Evolutionary conservation across 2,797 vertebrate genomes (phyloP), one percentile per base, ranked within the genome.

Genomic region (Danio kyathit): DNA sequence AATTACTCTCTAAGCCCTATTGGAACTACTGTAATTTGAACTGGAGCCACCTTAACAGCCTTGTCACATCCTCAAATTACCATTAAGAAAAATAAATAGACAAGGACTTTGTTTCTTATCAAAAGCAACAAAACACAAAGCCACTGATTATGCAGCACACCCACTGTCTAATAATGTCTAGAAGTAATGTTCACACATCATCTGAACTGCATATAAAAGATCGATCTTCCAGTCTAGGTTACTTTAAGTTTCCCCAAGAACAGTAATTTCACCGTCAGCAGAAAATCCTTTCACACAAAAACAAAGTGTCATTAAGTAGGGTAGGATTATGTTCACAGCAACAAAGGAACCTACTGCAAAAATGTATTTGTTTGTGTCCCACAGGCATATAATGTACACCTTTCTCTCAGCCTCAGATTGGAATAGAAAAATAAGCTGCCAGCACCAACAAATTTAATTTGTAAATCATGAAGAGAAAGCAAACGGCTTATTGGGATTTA

Each of bases 351-450:
- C 65, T n/a, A 13, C 49, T 9, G 13, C 14, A 57, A 59, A 74
- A 59, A 14, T 29, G 29, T 3, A 57, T 75, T 19, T 49, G 52
- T 69, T 77, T 67, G 10, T 41, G 43, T 60, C 64, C 19, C 14
- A 57, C 19, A 77, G 63, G 19, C 63, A 48, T 10, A 67, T 77
- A 51, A 67, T 46, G 64, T 78, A 59, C 5, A 57, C 52, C 21
- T 77, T 56, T 57, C 9, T 48, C 10, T 60, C 71, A 7, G 21
- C 2, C 64, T 48, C 52, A 69, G 19, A 38, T 14, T 46, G 12
- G 38, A 61, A 46, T 49, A 29, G 9, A 29, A 57, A 48, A 77
- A 57, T n/a, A 5, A 59, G 19, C 43, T 17, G 16, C 11, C 21
- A 59, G 49, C 40, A 29, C 8, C 8, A 16, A 17, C 8, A n/a